Conservation (phyloP, 2,797 vertebrate species). For the Centroberyx gerrardi region DNA sequence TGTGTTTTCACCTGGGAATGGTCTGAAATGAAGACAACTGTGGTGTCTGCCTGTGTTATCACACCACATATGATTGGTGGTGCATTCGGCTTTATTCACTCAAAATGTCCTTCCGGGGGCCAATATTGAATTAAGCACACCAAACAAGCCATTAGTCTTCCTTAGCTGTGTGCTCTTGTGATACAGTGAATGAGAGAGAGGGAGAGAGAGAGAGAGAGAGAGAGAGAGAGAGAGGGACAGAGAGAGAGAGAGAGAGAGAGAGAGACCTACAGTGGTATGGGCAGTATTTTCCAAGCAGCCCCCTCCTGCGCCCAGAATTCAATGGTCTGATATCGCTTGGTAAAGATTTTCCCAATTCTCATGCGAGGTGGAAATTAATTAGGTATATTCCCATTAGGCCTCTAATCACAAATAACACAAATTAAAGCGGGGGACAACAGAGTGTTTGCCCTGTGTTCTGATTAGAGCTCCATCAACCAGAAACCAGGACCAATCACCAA, state of each 20-base stretch:
- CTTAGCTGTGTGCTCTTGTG: slow-evolving; percentile 39
- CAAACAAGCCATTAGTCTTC: slow-evolving; percentile 56
- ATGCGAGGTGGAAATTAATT: slow-evolving; percentile 74
- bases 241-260: slow-evolving; percentile 16
- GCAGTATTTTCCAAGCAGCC: slow-evolving; percentile 44
- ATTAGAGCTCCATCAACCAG: slow-evolving; percentile 35
- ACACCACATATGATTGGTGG: slow-evolving; percentile 22
- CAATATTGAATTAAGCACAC: slow-evolving; percentile 54
- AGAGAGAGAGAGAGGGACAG: slow-evolving; percentile 2
- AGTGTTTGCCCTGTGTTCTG: slow-evolving; percentile 38
- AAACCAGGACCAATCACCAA: slow-evolving; percentile 57
- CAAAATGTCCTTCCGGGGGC: slow-evolving; percentile 22
- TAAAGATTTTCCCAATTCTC: slow-evolving; percentile 73
- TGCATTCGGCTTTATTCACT: slow-evolving; percentile 14
- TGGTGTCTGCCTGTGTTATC: slow-evolving; percentile 19
- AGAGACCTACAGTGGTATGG: slow-evolving; percentile 2
- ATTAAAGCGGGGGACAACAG: slow-evolving; percentile 56
- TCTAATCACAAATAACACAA: slow-evolving; percentile 69
- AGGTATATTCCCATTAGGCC: slow-evolving; percentile 70
- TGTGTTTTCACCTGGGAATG: slow-evolving; percentile 28
- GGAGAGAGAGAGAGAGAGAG: slow-evolving; percentile 6
- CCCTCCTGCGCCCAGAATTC: slow-evolving; percentile 43
- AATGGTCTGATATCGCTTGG: slow-evolving; percentile 47
- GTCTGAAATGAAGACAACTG: slow-evolving; percentile 31
- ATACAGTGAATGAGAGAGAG: slow-evolving; percentile 16